A percentile compares a stretch with the other conserved stretches of the same genome.
Evolutionary conservation across 92 coral and sea anemone species (phyloP).

Genomic region (Epizoanthus scotinus): DNA sequence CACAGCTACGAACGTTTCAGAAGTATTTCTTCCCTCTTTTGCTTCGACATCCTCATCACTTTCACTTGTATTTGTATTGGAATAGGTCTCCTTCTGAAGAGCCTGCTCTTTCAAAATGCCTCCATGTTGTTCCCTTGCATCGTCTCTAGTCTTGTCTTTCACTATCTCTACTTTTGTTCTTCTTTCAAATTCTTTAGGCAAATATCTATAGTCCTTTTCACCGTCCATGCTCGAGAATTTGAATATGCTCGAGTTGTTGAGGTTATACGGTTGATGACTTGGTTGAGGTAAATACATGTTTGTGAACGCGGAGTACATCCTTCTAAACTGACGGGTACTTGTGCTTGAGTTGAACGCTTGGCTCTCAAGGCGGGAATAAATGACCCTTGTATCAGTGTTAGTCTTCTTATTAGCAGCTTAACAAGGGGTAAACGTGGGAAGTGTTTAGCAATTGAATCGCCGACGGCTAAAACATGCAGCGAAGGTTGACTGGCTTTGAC

Average conservation of each 20-base stretch:
- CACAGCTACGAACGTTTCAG: constrained; percentile 97
- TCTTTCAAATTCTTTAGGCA: constrained; percentile 43
- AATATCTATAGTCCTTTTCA: constrained; percentile 53
- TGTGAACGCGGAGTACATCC: constrained; percentile 39
- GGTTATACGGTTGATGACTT: constrained; percentile 47
- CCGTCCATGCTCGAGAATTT: constrained; percentile 60
- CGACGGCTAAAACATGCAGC: constrained; percentile 33
- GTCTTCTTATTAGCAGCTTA: constrained; percentile 30
- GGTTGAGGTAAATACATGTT: constrained; percentile 37
- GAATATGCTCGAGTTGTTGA: constrained; percentile 54
- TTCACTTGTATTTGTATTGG: constrained; percentile 48
- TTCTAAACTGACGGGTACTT: not conserved
- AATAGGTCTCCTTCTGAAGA: constrained; percentile 26
- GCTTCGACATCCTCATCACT: constrained; percentile 51
- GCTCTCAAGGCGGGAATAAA: constrained; percentile 26
- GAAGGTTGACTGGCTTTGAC: constrained; percentile 69
- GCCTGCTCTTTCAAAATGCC: not conserved
- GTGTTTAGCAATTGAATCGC: constrained; percentile 39
- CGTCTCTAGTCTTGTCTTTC: constrained; percentile 31
- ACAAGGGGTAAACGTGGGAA: constrained; percentile 47
- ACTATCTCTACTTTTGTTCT: constrained; percentile 37
- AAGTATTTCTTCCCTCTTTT: constrained; percentile 68
- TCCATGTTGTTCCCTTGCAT: constrained; percentile 39
- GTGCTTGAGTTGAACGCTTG: constrained; percentile 30
- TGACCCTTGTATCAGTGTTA: constrained; percentile 15